phyloP scores from a whole-genome alignment of 1,140 invertebrate genomes.

The Akabosia matsudoensis region DNA sequence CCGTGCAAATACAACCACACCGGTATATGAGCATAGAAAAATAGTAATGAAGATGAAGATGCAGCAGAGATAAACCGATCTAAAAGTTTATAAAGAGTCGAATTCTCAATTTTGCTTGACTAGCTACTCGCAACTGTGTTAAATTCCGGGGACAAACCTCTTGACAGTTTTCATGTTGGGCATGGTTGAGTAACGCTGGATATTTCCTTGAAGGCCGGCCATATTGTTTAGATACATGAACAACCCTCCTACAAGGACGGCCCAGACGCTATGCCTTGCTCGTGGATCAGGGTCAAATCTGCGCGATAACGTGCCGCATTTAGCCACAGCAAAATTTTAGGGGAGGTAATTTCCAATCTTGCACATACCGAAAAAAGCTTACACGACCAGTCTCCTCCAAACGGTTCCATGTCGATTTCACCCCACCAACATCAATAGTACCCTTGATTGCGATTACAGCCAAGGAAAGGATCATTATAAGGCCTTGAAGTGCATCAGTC shows the following conservation, averaged over 20 bases:
- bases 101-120: not conserved
- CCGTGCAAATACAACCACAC: slow-evolving; percentile 68
- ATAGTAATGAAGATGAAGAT: slow-evolving; percentile 50
- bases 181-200: slow-evolving; percentile 11
- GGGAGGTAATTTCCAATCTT: no score
- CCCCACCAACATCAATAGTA: slow-evolving; percentile 65
- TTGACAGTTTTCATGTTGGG: slow-evolving; percentile 6
- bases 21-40: slow-evolving; percentile 63
- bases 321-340: no score
- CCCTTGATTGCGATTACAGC: slow-evolving; percentile 48
- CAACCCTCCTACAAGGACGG: not conserved
- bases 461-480: slow-evolving; percentile 49
- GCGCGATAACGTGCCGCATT: not conserved
- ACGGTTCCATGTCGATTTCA: slow-evolving; percentile 64
- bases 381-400: slow-evolving; percentile 64
- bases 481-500: slow-evolving; percentile 83
- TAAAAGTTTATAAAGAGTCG: not conserved
- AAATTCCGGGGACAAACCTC: no score
- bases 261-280: slow-evolving; percentile 5
- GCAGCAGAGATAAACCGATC: slow-evolving; percentile 52
- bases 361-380: slow-evolving; percentile 76
- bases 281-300: slow-evolving; percentile 16
- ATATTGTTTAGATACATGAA: not conserved
- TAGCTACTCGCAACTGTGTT: no score
- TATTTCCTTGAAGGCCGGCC: slow-evolving; percentile 2